Base-by-base conservation (phyloP, 1,140 invertebrate species). In the Notospermus geniculatus region DNA sequence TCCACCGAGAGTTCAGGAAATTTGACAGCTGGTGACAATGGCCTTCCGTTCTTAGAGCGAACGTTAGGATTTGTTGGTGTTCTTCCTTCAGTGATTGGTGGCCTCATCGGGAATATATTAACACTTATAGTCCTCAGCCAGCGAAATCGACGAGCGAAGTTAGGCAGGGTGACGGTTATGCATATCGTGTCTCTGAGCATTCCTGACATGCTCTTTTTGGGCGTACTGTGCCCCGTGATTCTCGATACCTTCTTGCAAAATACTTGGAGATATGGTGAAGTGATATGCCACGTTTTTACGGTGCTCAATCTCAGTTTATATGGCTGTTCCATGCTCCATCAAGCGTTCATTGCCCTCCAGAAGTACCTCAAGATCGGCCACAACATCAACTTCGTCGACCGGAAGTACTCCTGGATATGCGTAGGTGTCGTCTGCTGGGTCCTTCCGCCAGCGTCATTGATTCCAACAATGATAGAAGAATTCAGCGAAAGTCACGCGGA, bases 351-450 rank as follows among this genome's bases (percentile, higher is more conserved):
- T n/a, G 46, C 46, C 4, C 9, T 50, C 4, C 46, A 50, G n/a
- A 19, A 27, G n/a, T 50, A 50, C n/a, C 25, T 50, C 9, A 19
- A 27, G 9, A 19, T 50, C 19, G 5, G n/a, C 9, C 46, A 50
- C n/a, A 50, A 27, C n/a, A 27, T 50, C 19, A 27, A n/a, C 46
- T 50, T 50, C n/a, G n/a, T 50, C n/a, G 5, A 5, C 9, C n/a
- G 46, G n/a, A 5, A n/a, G 46, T 9, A n/a, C 9, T 19, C 19
- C n/a, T 27, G 46, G 25, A n/a, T n/a, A 7, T 4, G n/a, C 19
- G n/a, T 50, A 7, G n/a, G 19, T 23, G 29, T 30, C n/a, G n/a
- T 55, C 54, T 55, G 54, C 25, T 55, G 54, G 54, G 5, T 55
- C 5, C n/a, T 55, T 22, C 54, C 54, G 29, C 54, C 54, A 7